Base-by-base conservation (phyloP, 2,797 vertebrate genomes). In the Hydrophis major region DNA sequence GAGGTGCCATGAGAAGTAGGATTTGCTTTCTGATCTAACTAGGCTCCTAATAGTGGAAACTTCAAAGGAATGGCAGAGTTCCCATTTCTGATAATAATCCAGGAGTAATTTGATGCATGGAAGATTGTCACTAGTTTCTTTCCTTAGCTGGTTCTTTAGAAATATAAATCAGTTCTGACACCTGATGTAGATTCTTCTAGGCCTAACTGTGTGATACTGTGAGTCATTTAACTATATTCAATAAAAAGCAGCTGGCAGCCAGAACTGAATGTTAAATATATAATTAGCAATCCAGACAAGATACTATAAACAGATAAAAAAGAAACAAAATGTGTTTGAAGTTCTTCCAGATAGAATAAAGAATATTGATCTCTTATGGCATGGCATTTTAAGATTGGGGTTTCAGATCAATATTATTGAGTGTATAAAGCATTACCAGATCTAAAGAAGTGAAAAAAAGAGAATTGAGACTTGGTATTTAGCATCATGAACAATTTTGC, bases 221-320 rank as follows among this genome's bases (percentile, higher is more conserved):
- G 91, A 27, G 25, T 94, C 3, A 20, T 83, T 95, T 92, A 8
- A 94, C 5, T 2, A 0, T 89, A 20, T 94, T 93, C 56, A 90
- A 1, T 93, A 92, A 60, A 88, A 92, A 86, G 47, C 11, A 89
- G 90, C 87, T 42, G 93, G 69, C 69, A 86, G 47, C 3, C 86
- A 74, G 89, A 96, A 92, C 28, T 91, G 60, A 92, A 94, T 69
- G 59, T 91, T 59, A 92, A 91, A 66, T 89, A 86, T 93, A 89
- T 92, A 86, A 87, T 87, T 61, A 87, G 55, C 27, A 87, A 11
- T 89, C 20, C 0, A 89, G 89, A 12, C 87, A 57, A 86, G 59
- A 47, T 37, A 89, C 86, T 25, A 14, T 28, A 78, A 92, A 92
- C 25, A 87, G 8, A 12, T 92, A 91, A 92, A 92, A 28, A 87